A percentile compares a stretch with the other conserved stretches of the same genome.
Conservation (phyloP, 2,113 vertebrate genomes). For the Tursiops truncatus region DNA sequence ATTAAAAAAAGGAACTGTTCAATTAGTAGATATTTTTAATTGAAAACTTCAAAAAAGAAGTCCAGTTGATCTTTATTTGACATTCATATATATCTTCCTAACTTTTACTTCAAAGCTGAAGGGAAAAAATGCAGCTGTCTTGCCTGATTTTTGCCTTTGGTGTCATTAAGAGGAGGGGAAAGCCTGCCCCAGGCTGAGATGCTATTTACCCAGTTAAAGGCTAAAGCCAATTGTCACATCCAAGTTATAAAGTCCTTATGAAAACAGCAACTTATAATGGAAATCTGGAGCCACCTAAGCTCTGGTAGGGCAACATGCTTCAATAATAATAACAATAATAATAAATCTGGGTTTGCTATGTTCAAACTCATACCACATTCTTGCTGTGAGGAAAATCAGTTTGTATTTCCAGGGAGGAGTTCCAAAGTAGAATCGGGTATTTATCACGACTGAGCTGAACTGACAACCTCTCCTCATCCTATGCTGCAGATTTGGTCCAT, state of each 20-base stretch:
- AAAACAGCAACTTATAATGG: slow-evolving; percentile 81
- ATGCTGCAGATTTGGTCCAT: slow-evolving; percentile 50
- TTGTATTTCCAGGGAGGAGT: slow-evolving; percentile 79
- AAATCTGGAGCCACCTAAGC: slow-evolving; percentile 76
- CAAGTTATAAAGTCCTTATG: slow-evolving; percentile 78
- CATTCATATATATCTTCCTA: neutral
- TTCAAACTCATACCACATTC: slow-evolving; percentile 35
- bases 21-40: slow-evolving; percentile 65
- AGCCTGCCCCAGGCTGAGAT: slow-evolving; percentile 54
- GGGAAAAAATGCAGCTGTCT: neutral
- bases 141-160: slow-evolving; percentile 64
- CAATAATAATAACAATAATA: slow-evolving; percentile 75
- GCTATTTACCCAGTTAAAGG: slow-evolving; percentile 76
- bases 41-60: slow-evolving; percentile 62
- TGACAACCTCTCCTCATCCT: slow-evolving; percentile 42
- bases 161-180: slow-evolving; percentile 45
- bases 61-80: neutral
- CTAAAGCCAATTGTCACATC: slow-evolving; percentile 75
- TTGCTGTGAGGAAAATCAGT: slow-evolving; percentile 79
- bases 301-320: slow-evolving; percentile 58
- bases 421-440: slow-evolving; percentile 71
- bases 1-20: slow-evolving; percentile 55
- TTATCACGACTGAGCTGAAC: slow-evolving; percentile 72
- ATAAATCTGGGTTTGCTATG: slow-evolving; percentile 79
- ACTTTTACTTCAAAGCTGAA: slow-evolving; percentile 54